Base-by-base conservation (phyloP, 2,113 vertebrate genomes). In the Atractosteus spatula region DNA sequence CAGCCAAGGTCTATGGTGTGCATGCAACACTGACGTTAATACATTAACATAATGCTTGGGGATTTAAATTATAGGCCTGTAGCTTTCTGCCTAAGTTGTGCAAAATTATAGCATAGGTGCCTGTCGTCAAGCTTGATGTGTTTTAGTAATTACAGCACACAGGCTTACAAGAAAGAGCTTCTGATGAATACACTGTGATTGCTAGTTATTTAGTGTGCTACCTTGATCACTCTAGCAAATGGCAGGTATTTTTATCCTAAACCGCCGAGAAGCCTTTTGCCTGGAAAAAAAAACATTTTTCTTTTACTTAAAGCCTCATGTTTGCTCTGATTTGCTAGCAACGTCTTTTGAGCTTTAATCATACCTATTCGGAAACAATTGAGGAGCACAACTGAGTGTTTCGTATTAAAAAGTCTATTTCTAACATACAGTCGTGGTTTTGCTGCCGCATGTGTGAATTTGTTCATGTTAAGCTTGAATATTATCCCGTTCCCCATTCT, bases 141-240 rank as follows among this genome's bases (percentile, higher is more conserved):
- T 82, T 29, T 29, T 71, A 75, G 84, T 90, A 92, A 92, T 92
- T 90, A 90, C 83, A 88, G 81, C 72, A 80, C 74, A 77, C 79
- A 62, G 82, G 78, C 69, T 85, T 82, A 80, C 76, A 73, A 80
- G 79, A 78, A 81, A 78, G 79, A 56, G 74, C 74, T 78, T 77
- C 81, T 80, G 87, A 90, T 91, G 91, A 89, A 86, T 90, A 74
- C 76, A 79, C 66, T 74, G 70, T 92, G 89, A 91, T 91, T 91
- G 89, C 86, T 76, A 78, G 78, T 87, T 70, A 88, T 91, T 91
- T 88, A 89, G 76, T 74, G 75, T 78, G 75, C 69, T 70, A 4
- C 79, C 73, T 80, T 87, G 82, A 91, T 90, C 87, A 78, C 71
- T 81, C 76, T 68, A 64, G 71, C 66, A 66, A 73, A 76, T 78